These are phyloP conservation scores for Chiloscyllium plagiosum DNA, from an alignment of 2,113 vertebrate genomes.

Conservation along the genomic window DNA sequence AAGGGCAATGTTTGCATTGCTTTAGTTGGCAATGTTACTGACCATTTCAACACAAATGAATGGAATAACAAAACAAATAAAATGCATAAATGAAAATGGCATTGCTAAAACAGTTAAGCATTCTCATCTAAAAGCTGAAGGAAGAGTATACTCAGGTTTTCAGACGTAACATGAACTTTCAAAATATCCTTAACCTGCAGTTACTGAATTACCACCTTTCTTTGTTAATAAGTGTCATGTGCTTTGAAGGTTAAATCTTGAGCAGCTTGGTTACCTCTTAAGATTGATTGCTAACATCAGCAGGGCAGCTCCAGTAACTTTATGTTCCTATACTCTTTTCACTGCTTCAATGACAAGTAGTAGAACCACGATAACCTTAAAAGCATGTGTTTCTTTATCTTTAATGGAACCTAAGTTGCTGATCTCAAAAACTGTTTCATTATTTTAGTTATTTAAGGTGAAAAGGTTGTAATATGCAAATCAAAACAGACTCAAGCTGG, in stretches of 20 bases:
- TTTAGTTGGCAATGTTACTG: not conserved
- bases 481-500: not conserved
- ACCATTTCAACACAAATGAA: not conserved
- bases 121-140: not conserved
- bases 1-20: not conserved
- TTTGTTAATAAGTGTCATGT: not conserved
- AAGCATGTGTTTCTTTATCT: conserved; percentile 3
- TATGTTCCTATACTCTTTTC: conserved; percentile 27
- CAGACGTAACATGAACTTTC: not conserved
- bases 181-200: not conserved
- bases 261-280: not conserved
- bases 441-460: not conserved
- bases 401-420: not conserved
- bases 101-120: not conserved
- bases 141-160: not conserved
- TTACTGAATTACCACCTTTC: not conserved
- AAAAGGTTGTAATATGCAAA: not conserved
- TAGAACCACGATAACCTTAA: conserved; percentile 3
- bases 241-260: not conserved
- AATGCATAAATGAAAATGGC: not conserved
- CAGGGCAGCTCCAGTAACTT: conserved; percentile 23
- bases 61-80: not conserved
- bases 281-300: not conserved
- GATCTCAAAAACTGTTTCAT: not conserved
- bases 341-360: not conserved